phyloP scores from a whole-genome alignment of 1,140 invertebrate species.

The Leptinotarsa undecemlineata region DNA sequence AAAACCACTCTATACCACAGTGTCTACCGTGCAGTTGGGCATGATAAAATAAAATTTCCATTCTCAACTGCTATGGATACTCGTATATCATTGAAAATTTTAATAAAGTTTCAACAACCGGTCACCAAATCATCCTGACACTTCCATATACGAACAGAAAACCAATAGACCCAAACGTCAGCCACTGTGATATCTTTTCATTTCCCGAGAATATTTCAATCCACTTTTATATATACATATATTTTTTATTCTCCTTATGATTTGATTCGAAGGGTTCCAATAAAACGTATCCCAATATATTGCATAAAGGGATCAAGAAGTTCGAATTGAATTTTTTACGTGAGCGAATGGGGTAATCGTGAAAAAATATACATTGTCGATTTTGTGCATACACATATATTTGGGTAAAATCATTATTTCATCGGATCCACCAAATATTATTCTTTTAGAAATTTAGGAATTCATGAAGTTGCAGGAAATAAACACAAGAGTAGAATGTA shows the following conservation, averaged over 20 bases:
- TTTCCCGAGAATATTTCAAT: conserved; percentile 16
- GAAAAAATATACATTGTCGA: neutral
- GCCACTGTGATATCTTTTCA: conserved; percentile 12
- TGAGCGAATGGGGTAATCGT: neutral
- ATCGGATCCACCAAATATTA: no score
- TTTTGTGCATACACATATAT: neutral
- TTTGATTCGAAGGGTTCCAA: neutral
- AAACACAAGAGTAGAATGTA: neutral
- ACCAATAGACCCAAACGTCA: conserved; percentile 19
- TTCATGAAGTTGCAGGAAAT: neutral
- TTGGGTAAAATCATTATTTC: no score
- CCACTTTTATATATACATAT: conserved; percentile 3
- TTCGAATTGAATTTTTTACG: conserved; percentile 4
- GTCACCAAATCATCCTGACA: conserved; percentile 34
- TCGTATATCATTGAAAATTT: conserved; percentile 12
- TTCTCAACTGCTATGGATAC: conserved; percentile 11
- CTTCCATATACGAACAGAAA: conserved; percentile 27
- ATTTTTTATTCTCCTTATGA: conserved; percentile 6
- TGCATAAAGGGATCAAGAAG: neutral
- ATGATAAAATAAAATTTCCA: neutral
- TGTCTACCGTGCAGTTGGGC: neutral
- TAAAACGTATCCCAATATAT: conserved; percentile 3
- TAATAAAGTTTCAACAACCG: conserved; percentile 32
- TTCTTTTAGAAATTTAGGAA: no score
- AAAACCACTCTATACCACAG: no score